Conservation (phyloP, 2,888 invertebrate species). For the Rhogogaster chlorosoma region DNA sequence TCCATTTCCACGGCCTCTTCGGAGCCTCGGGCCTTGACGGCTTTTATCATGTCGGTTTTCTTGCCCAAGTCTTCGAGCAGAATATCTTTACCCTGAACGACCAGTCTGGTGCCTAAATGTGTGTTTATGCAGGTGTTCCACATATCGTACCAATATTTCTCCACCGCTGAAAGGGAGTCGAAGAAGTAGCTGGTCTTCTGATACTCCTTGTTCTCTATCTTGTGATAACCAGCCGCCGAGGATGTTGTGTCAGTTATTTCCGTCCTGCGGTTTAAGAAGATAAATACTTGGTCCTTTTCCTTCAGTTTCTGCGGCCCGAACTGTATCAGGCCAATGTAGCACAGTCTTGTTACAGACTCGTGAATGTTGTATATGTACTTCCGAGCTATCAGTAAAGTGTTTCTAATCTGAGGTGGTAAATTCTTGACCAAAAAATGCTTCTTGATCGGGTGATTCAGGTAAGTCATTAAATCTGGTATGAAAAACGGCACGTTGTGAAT, state of each 20-base stretch:
- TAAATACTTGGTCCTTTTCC: constrained; percentile 85
- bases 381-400: constrained; percentile 79
- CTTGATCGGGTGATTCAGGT: constrained; percentile 84
- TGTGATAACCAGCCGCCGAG: constrained; percentile 82
- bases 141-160: constrained; percentile 85
- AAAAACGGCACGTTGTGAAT: constrained; percentile 82
- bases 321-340: constrained; percentile 85
- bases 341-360: constrained; percentile 81
- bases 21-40: constrained; percentile 76
- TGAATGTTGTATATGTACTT: constrained; percentile 82
- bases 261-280: constrained; percentile 84
- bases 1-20: constrained; percentile 79
- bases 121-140: constrained; percentile 85
- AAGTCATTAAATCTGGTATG: constrained; percentile 81
- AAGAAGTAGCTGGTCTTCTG: constrained; percentile 81
- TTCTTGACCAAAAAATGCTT: constrained; percentile 83
- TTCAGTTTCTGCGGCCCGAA: constrained; percentile 83
- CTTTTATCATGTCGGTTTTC: constrained; percentile 78
- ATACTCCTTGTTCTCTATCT: constrained; percentile 82
- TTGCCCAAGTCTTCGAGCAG: constrained; percentile 78
- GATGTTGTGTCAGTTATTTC: constrained; percentile 84
- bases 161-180: constrained; percentile 79
- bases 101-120: constrained; percentile 79
- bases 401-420: constrained; percentile 80
- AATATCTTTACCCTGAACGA: constrained; percentile 77